Conservation (phyloP, 1,140 invertebrate genomes). For the Carposina sasakii region DNA sequence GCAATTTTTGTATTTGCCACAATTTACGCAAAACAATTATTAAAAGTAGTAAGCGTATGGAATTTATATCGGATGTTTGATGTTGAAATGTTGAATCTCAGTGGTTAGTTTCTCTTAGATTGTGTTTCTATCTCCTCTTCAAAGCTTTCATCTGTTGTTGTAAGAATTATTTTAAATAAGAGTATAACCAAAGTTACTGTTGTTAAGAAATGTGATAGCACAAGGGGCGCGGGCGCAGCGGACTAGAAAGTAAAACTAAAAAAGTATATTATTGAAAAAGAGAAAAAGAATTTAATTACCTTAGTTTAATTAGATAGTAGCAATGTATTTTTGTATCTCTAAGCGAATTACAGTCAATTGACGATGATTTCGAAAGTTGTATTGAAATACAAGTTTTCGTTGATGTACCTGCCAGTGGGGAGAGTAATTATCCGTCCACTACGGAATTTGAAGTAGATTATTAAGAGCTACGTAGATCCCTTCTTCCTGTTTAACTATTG, state of each 20-base stretch:
- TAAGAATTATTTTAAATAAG: no score
- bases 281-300: conserved; percentile 30
- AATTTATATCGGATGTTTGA: conserved; percentile 49
- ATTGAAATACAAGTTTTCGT: conserved; percentile 28
- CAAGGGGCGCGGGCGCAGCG: conserved; percentile 38
- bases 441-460: conserved; percentile 53
- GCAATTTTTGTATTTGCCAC: conserved; percentile 57
- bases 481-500: conserved; percentile 22
- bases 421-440: conserved; percentile 57
- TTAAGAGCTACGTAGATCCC: conserved; percentile 47
- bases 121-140: conserved; percentile 23
- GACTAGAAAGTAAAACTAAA: conserved; percentile 18
- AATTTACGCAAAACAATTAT: conserved; percentile 57
- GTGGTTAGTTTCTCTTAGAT: conserved; percentile 31
- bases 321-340: conserved; percentile 65
- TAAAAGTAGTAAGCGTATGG: conserved; percentile 35
- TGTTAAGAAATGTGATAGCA: conserved; percentile 57
- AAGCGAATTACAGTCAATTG: conserved; percentile 1
- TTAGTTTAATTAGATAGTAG: conserved; percentile 57
- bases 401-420: conserved; percentile 49
- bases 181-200: no score
- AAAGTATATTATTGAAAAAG: conserved; percentile 15
- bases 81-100: conserved; percentile 42
- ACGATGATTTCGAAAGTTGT: background rate
- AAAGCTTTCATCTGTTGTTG: no score